A percentile compares a stretch with the other conserved stretches of the same genome.
These are phyloP conservation scores for rabbit (Oryctolagus cuniculus) DNA, from an alignment of 2,113 vertebrate genomes.

Conservation along the genomic window DNA sequence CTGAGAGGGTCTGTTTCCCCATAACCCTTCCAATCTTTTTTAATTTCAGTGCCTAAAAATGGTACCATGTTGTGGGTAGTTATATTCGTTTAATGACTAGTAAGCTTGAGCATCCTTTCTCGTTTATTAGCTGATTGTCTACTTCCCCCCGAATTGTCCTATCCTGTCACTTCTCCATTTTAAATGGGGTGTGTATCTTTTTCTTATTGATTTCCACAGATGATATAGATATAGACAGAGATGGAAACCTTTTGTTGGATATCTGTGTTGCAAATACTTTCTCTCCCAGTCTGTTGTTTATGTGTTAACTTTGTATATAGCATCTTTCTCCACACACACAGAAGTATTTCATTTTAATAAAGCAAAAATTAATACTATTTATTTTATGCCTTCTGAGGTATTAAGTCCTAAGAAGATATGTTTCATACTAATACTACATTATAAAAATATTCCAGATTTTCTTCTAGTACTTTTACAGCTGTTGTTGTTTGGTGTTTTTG, in stretches of 20 bases:
- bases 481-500: constrained; percentile 45
- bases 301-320: constrained; percentile 61
- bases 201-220: constrained; percentile 56
- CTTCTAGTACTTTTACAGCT: constrained; percentile 27
- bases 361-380: constrained; percentile 48
- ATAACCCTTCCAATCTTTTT: background rate
- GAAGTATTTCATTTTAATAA: constrained; percentile 46
- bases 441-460: constrained; percentile 59
- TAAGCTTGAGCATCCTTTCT: constrained; percentile 23
- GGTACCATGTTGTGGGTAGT: constrained; percentile 38
- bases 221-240: constrained; percentile 14
- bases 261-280: constrained; percentile 33
- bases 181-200: constrained; percentile 42
- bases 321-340: constrained; percentile 37
- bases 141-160: constrained; percentile 44
- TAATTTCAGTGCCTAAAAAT: background rate
- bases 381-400: constrained; percentile 52
- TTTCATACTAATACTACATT: background rate
- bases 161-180: constrained; percentile 56
- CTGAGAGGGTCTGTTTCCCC: constrained; percentile 15
- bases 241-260: constrained; percentile 41
- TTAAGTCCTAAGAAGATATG: constrained; percentile 44
- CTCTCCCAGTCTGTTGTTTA: constrained; percentile 26
- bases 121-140: background rate
- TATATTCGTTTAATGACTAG: constrained; percentile 58